Base-by-base conservation (phyloP, 2,888 invertebrate genomes). In the Acrobasis suavella region DNA sequence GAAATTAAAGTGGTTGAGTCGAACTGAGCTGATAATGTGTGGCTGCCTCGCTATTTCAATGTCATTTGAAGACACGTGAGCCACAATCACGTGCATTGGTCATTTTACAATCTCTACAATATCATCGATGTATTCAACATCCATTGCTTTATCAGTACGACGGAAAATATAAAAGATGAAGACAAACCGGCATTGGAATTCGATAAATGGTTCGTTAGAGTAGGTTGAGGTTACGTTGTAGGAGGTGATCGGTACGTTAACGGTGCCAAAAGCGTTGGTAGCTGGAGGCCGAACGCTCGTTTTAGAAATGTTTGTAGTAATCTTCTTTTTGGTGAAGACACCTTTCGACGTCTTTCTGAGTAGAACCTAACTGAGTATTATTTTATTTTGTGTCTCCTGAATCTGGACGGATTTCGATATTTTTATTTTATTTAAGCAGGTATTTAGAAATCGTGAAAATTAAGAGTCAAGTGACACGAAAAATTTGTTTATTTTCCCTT, bases 51-150 rank as follows among this genome's bases (percentile, higher is more conserved):
- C 17, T 22, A 17, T 42, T 56, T 22, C 56, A 56, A 42, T 56
- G 56, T 56, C 56, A 42, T 42, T 14, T n/a, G 16, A 17, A 56
- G 14, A 56, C 56, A 56, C 56, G 56, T 56, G 56, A 56, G 42
- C 22, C 22, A 17, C 22, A 42, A 17, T 56, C 56, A 56, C 56
- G 56, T 56, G 56, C 46, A 8, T 12, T 12, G 42, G 12, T 17
- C 42, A 22, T 7, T 56, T 42, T 17, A 17, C 22, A 22, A 56
- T 22, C 14, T 56, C 42, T 22, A 42, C 56, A 14, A 10, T 42
- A 56, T 6, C 17, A 56, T 22, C 42, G 42, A 14, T 42, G 9
- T 15, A 9, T 39, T 42, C 42, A 42, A 17, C 8, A 14, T 42
- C 14, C 56, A 56, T 56, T 56, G 42, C 42, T 56, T 42, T 22